phyloP scores from a whole-genome alignment of 2,888 invertebrate species.

The Baronia brevicornis region DNA sequence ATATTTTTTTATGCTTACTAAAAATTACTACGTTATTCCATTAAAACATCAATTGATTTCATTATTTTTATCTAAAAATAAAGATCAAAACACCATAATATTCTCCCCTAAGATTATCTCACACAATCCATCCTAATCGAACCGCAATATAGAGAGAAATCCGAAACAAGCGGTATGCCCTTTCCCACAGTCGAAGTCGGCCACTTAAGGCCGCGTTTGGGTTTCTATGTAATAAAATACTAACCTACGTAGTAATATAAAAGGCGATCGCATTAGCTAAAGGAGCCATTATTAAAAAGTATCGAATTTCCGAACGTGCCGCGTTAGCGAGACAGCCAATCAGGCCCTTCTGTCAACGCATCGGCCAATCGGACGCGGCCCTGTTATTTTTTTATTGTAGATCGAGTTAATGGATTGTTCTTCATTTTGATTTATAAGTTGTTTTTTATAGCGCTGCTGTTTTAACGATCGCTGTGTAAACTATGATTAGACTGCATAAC shows the following conservation, averaged over 20 bases:
- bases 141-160: slow-evolving; percentile 36
- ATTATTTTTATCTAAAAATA: no score
- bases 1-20: no score
- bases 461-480: slow-evolving; percentile 17
- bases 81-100: slow-evolving; percentile 5
- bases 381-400: slow-evolving; percentile 56
- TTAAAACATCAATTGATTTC: no score
- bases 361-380: slow-evolving; percentile 48
- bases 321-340: slow-evolving; percentile 50
- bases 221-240: slow-evolving; percentile 68
- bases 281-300: slow-evolving; percentile 76
- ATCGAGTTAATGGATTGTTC: slow-evolving; percentile 72
- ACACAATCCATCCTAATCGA: slow-evolving; percentile 36
- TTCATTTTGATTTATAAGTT: slow-evolving; percentile 65
- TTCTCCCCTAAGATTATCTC: slow-evolving; percentile 25
- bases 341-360: slow-evolving; percentile 42
- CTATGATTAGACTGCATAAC: slow-evolving; percentile 11
- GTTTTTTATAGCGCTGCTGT: slow-evolving; percentile 22
- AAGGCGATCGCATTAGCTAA: slow-evolving; percentile 71
- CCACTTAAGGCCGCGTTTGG: slow-evolving; percentile 48
- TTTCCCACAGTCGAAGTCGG: slow-evolving; percentile 51
- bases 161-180: slow-evolving; percentile 41
- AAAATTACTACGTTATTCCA: no score
- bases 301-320: slow-evolving; percentile 67
- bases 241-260: slow-evolving; percentile 60